Evolutionary conservation across 1,140 invertebrate genomes (phyloP).

Genomic region (Zaprionus vittiger): DNA sequence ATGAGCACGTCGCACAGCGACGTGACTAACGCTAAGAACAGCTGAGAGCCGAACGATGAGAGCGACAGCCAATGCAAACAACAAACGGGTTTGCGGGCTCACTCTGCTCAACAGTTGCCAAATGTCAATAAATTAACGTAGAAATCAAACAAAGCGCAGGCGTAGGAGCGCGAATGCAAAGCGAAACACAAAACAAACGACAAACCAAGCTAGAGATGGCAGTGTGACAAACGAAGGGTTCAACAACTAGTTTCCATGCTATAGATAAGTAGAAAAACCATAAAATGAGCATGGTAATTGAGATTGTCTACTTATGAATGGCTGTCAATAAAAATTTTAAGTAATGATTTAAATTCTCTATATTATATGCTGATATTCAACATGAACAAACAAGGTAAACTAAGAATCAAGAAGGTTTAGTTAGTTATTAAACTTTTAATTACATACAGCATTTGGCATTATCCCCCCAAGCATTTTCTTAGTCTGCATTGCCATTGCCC

Average conservation of each 20-base stretch:
- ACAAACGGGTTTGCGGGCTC: slow-evolving; percentile 64
- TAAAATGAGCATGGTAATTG: neutral
- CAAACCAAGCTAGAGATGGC: slow-evolving; percentile 23
- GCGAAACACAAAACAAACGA: slow-evolving; percentile 34
- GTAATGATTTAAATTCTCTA: too few species aligned
- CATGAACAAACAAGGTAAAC: too few species aligned
- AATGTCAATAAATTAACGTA: slow-evolving; percentile 79
- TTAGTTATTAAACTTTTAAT: too few species aligned
- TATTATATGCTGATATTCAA: too few species aligned
- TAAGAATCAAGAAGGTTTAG: too few species aligned
- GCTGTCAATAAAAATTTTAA: too few species aligned
- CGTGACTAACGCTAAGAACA: slow-evolving; percentile 69
- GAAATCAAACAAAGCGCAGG: slow-evolving; percentile 56
- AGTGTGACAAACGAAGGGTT: neutral
- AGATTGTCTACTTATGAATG: neutral
- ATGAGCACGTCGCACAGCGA: slow-evolving; percentile 56
- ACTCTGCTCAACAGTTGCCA: slow-evolving; percentile 63
- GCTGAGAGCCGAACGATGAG: slow-evolving; percentile 46
- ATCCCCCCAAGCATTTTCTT: too few species aligned
- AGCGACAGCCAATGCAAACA: slow-evolving; percentile 37
- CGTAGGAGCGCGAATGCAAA: slow-evolving; percentile 60
- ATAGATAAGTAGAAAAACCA: neutral
- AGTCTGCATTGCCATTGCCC: too few species aligned
- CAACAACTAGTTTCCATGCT: neutral
- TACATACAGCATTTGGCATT: too few species aligned